Evolutionary conservation across 2,797 vertebrate genomes (phyloP).

Genomic region (Acrocephalus scirpaceus): DNA sequence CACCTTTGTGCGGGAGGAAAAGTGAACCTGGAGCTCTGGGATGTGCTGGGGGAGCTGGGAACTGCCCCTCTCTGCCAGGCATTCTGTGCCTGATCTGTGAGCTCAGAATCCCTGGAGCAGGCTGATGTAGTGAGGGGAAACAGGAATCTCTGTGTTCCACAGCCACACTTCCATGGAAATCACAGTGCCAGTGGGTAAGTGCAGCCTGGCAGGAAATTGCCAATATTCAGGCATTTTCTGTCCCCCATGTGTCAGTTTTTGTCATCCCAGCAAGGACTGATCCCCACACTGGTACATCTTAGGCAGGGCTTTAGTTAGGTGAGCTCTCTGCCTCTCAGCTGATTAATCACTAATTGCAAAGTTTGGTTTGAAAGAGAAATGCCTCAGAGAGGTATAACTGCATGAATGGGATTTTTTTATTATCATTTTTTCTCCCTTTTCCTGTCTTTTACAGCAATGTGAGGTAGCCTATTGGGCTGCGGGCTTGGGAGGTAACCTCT

Average conservation of each 20-base stretch:
- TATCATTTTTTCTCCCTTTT: neutral
- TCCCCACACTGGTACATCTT: neutral
- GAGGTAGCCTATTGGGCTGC: neutral
- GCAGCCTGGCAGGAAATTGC: neutral
- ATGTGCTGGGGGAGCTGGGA: neutral
- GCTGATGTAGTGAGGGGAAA: neutral
- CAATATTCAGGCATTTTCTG: neutral
- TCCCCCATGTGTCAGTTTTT: neutral
- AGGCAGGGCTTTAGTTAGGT: neutral
- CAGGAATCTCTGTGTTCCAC: neutral
- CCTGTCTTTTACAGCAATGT: neutral
- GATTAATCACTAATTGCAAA: neutral
- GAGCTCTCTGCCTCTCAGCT: neutral
- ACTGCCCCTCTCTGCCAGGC: neutral
- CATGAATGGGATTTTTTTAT: neutral
- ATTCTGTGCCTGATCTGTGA: neutral
- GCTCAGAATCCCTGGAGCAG: neutral
- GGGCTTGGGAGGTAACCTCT: neutral
- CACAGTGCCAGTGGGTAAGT: too few relatives aligned
- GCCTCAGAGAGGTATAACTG: neutral
- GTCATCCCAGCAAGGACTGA: neutral
- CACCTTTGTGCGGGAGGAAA: rapidly evolving
- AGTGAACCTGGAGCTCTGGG: neutral
- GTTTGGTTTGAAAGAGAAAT: neutral
- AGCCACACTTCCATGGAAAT: neutral